These are phyloP conservation scores for Hemistola chrysoprasaria DNA, from an alignment of 2,888 invertebrate genomes.

Conservation along the genomic window DNA sequence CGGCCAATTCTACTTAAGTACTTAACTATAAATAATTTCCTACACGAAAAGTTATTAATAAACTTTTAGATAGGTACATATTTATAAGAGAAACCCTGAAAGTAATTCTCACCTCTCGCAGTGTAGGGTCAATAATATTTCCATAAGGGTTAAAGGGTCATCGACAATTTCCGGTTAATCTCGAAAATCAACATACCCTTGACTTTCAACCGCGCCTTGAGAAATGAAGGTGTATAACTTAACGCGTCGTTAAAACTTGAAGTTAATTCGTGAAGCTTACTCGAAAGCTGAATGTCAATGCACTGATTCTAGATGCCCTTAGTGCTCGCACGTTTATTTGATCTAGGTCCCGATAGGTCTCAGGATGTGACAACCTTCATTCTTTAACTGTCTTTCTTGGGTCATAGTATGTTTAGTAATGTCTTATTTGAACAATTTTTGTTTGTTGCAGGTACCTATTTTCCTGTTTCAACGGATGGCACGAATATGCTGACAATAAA, in stretches of 20 bases:
- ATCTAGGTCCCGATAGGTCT: conserved; percentile 15
- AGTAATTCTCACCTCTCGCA: too few species aligned
- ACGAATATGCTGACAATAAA: too few species aligned
- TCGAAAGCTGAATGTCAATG: too few species aligned
- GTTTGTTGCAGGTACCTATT: conserved; percentile 27
- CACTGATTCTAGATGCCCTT: conserved; percentile 1
- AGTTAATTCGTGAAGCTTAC: too few species aligned
- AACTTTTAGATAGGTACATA: too few species aligned
- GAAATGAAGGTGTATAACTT: not conserved
- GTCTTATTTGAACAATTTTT: conserved; percentile 8
- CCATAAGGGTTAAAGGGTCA: too few species aligned
- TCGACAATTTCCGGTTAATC: conserved; percentile 9
- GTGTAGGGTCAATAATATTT: too few species aligned
- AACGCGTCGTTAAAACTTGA: too few species aligned
- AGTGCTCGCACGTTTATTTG: not conserved
- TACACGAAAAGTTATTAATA: too few species aligned
- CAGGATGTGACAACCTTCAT: conserved; percentile 14
- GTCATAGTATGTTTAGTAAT: conserved; percentile 7
- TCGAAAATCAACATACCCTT: conserved; percentile 8
- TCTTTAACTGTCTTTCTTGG: conserved; percentile 10
- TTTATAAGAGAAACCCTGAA: too few species aligned
- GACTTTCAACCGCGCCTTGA: conserved; percentile 14
- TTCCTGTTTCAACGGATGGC: conserved; percentile 2
- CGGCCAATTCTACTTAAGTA: too few species aligned
- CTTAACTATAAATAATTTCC: too few species aligned